phyloP scores from a whole-genome alignment of 1,140 invertebrate genomes.

The Brachionus paranguensis region DNA sequence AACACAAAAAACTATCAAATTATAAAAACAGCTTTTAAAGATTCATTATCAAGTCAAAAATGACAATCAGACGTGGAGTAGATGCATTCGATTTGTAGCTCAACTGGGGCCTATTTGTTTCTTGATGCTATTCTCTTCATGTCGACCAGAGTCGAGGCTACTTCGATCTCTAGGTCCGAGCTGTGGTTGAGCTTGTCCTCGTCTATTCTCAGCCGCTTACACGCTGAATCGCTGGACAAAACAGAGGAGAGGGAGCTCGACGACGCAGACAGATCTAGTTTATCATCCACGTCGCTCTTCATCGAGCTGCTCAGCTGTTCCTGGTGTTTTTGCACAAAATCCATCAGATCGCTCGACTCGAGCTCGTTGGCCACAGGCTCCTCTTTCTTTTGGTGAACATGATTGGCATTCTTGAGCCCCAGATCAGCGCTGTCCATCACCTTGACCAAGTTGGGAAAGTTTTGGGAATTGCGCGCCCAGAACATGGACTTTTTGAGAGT shows the following conservation, averaged over 20 bases:
- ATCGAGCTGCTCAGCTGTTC: not conserved
- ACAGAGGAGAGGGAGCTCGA: conserved; percentile 4
- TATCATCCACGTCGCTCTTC: not conserved
- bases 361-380: not conserved
- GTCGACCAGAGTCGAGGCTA: conserved; percentile 35
- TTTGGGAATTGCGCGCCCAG: not conserved
- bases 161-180: conserved; percentile 37
- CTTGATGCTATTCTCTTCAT: conserved; percentile 27
- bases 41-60: not conserved
- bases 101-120: not conserved
- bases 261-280: not conserved
- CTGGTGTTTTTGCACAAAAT: conserved; percentile 23
- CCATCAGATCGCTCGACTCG: not conserved
- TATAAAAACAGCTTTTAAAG: not conserved
- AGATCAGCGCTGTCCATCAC: not conserved
- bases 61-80: not conserved
- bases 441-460: not conserved
- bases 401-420: not conserved
- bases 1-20: conserved; percentile 16
- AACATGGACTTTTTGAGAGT: conserved; percentile 28
- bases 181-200: not conserved
- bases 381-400: not conserved
- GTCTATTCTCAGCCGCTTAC: not conserved
- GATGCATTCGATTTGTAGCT: not conserved
- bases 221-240: not conserved